Base-by-base conservation (phyloP, 1,140 invertebrate species). In the Drosophila chauvacae region DNA sequence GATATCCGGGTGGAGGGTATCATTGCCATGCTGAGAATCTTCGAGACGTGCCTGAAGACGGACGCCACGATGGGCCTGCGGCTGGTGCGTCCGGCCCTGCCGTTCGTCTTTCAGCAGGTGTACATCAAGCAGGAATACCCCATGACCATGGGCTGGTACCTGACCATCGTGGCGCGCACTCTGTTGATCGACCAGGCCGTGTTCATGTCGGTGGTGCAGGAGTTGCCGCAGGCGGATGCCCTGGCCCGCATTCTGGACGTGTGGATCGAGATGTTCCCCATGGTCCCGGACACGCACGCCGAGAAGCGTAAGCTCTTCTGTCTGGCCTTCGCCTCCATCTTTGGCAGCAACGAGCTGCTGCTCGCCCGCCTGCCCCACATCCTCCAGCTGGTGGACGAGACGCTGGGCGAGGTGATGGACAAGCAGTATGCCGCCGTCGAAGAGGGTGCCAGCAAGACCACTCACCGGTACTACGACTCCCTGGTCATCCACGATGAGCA, bases 351-450 rank as follows among this genome's bases (percentile, higher is more conserved):
- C 91, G 93, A 94, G 66, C 93, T 95, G 28, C 94, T 98, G 50
- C 93, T 96, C 41, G 95, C 96, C 83, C 94, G 95, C 63, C 96
- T 98, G 92, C 94, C 95, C 56, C 94, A 94, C 20, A 96, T 98
- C 51, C 94, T 98, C 76, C 93, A 96, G 47, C 95, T 96, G 81
- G 95, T 98, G 78, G 95, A 96, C 33, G 96, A 98, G 93, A 95
- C 96, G 9, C 93, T 99, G 44, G 97, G 98, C 93, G 98, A 99
- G 91, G 95, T 98, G 51, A 96, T 95, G 87, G 95, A 95, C 84
- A 94, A 93, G 55, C 95, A 97, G 55, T 87, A 73, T 26, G 70
- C 68, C 11, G 80, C 77, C 7, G 41, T 41, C 13, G 75, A 74
- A 37, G 70, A 76, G 56, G 65, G 81, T 14, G 75, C 63, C 20